phyloP scores from a whole-genome alignment of 2,113 vertebrate species.

The Psilopogon haemacephalus region DNA sequence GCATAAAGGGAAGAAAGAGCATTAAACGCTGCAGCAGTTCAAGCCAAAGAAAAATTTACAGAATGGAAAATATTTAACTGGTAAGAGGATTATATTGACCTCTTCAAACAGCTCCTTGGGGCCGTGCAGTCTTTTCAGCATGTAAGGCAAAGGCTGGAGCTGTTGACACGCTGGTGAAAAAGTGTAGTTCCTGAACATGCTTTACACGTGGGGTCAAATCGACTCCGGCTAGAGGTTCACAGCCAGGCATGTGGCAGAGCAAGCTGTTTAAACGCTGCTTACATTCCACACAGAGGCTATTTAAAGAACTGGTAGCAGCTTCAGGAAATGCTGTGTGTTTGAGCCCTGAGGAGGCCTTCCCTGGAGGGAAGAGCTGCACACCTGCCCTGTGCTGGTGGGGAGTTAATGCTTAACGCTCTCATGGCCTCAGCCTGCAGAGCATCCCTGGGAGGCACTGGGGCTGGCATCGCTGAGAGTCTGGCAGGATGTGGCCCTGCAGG shows the following conservation, averaged over 20 bases:
- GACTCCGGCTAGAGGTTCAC: neutral
- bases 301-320: neutral
- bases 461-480: neutral
- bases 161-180: neutral
- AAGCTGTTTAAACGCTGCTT: neutral
- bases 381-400: neutral
- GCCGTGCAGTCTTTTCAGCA: neutral
- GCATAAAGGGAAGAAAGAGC: neutral
- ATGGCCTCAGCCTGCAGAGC: rapidly evolving
- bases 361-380: neutral
- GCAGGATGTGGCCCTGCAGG: neutral
- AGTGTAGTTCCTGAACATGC: neutral
- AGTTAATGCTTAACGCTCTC: neutral
- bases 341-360: constrained; percentile 19
- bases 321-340: neutral
- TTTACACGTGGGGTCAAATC: neutral
- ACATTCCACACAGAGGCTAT: rapidly evolving
- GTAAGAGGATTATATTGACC: neutral
- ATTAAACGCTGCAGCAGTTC: neutral
- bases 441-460: neutral
- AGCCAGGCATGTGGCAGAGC: neutral
- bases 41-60: neutral
- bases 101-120: neutral
- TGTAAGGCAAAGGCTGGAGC: neutral
- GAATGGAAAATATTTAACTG: neutral